A percentile compares a stretch with the other conserved stretches of the same genome.
These are phyloP conservation scores for Rallus limicola DNA, from an alignment of 2,113 vertebrate species.

Conservation along the genomic window DNA sequence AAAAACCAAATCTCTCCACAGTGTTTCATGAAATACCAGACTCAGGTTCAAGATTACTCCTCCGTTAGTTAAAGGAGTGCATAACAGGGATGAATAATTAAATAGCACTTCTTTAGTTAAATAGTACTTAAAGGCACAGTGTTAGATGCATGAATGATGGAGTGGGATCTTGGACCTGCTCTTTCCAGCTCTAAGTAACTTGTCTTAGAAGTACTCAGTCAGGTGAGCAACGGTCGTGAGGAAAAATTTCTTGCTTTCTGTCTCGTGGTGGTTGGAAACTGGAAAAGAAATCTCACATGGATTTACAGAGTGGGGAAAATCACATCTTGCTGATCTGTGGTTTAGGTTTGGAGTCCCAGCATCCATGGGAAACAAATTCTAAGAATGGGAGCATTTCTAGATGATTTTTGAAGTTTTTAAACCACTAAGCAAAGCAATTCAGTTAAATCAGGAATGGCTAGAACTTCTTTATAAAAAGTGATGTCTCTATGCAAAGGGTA, in stretches of 20 bases:
- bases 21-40: neutral
- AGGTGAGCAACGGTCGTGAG: fast-evolving
- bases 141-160: neutral
- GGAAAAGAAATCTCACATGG: neutral
- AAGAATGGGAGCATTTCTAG: neutral
- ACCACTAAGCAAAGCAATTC: neutral
- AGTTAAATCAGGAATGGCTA: neutral
- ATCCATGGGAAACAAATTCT: neutral
- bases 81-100: neutral
- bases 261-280: neutral
- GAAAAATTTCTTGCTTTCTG: neutral
- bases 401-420: neutral
- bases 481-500: neutral
- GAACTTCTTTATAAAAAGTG: neutral
- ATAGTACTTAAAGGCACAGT: neutral
- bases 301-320: neutral
- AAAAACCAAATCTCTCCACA: neutral
- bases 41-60: neutral
- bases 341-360: neutral
- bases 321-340: neutral
- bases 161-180: neutral
- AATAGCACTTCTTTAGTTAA: neutral
- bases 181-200: neutral
- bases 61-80: neutral
- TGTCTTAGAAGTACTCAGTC: neutral